phyloP scores from a whole-genome alignment of 1,140 invertebrate genomes.

The Maniola jurtina region DNA sequence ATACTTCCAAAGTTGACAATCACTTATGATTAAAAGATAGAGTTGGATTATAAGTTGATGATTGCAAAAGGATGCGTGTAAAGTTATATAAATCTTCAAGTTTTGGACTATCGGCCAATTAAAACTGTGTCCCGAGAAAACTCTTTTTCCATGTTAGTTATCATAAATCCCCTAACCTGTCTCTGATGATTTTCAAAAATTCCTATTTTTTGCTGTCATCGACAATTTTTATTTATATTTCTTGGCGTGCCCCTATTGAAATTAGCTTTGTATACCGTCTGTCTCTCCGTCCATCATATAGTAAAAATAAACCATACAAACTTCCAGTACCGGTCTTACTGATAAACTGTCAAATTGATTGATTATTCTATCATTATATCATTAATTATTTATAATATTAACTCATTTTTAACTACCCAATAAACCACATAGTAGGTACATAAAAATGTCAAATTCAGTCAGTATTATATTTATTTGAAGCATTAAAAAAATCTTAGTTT shows the following conservation, averaged over 20 bases:
- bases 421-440: no score
- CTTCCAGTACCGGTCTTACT: slow-evolving; percentile 13
- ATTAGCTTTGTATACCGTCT: slow-evolving; percentile 39
- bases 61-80: no score
- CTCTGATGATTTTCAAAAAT: background rate
- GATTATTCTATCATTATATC: no score
- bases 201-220: slow-evolving; percentile 11
- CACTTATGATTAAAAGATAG: no score
- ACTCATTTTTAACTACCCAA: no score
- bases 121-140: background rate
- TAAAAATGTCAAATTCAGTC: no score
- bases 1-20: no score
- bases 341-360: background rate
- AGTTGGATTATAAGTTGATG: no score
- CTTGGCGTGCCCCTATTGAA: slow-evolving; percentile 28
- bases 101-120: background rate
- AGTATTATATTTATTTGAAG: no score
- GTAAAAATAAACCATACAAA: slow-evolving; percentile 24
- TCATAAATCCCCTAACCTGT: background rate
- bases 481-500: no score
- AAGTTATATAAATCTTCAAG: no score
- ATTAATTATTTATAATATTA: no score
- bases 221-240: slow-evolving; percentile 16
- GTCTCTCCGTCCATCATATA: slow-evolving; percentile 36
- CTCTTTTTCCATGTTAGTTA: background rate